Base-by-base conservation (phyloP, 2,888 invertebrate species). In the Plemyria rubiginata region DNA sequence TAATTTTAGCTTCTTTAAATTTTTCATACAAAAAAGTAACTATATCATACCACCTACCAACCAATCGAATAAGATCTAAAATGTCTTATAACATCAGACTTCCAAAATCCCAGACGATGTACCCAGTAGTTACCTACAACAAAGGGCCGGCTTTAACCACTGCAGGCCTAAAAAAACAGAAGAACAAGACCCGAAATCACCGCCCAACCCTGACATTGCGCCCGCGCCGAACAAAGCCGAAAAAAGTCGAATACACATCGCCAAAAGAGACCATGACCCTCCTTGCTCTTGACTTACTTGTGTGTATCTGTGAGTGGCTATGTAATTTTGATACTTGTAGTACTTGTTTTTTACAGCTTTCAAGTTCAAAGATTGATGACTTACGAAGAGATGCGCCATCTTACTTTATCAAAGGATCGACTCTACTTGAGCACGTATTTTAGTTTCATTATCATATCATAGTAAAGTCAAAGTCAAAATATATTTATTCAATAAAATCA, bases 211-310 rank as follows among this genome's bases (percentile, higher is more conserved):
- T 81, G 81, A 80, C 78, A 79, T 72, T 81, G 84, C 82, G 60
- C 40, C 38, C 0, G 43, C 59, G 63, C 54, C 87, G 88, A 87
- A 88, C 82, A 75, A 78, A 73, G 68, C 80, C 87, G 87, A 82
- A 84, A 78, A 71, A 62, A 62, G 51, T 45, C 60, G 60, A 60
- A 50, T 54, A 45, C 45, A 16, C 76, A 74, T 72, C 74, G 76
- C 81, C 84, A 82, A 86, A 87, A 84, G 82, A 73, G 49, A 80
- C 89, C 91, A 75, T 91, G 91, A 91, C 91, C 91, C 84, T 75
- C 80, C 76, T 72, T 80, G 80, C 79, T 83, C 86, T 85, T 85
- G 85, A 83, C 81, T 85, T 78, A 76, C 77, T 75, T 75, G 67
- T 63, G 62, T 68, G 71, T 62, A 59, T 71, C 70, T 74, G 69